Conservation (phyloP, 2,113 vertebrate species). For the Hoplias malabaricus region DNA sequence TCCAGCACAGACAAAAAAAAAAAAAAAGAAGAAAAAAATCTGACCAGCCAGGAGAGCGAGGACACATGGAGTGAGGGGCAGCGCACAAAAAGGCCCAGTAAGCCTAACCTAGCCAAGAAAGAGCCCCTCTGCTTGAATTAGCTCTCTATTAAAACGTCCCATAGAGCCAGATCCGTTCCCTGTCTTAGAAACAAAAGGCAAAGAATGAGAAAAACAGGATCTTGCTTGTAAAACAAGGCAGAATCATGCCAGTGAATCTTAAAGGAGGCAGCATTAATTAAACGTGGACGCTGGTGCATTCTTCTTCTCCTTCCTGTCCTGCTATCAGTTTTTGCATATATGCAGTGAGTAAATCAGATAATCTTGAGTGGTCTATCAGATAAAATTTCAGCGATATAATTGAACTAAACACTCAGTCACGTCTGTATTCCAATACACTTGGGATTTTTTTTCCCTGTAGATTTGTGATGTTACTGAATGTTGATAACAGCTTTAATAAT, state of each 20-base stretch:
- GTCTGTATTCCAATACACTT: too few species aligned
- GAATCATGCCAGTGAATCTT: conserved; percentile 84
- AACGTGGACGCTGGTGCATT: conserved; percentile 80
- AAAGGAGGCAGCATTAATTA: conserved; percentile 89
- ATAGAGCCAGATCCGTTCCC: conserved; percentile 87
- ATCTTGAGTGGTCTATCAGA: too few species aligned
- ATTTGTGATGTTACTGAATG: too few species aligned
- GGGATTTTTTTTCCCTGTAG: too few species aligned
- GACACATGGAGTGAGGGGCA: conserved; percentile 84
- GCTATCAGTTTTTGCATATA: conserved; percentile 32
- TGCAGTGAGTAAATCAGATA: conserved; percentile 8
- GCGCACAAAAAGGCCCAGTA: conserved; percentile 81
- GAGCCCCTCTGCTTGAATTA: conserved; percentile 88
- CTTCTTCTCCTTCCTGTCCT: conserved; percentile 45
- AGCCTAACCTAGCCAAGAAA: conserved; percentile 84
- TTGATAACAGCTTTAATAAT: too few species aligned
- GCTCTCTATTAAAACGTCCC: conserved; percentile 88
- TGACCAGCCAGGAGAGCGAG: conserved; percentile 84
- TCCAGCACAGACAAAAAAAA: conserved; percentile 78
- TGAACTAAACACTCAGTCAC: too few species aligned
- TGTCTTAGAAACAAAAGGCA: conserved; percentile 88
- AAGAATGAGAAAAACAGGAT: conserved; percentile 90
- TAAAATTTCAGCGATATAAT: too few species aligned
- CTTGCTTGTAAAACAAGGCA: conserved; percentile 90
- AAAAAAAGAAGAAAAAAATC: conserved; percentile 71